These are phyloP conservation scores for Oryzias melastigma DNA, from an alignment of 2,113 vertebrate species.

Conservation along the genomic window DNA sequence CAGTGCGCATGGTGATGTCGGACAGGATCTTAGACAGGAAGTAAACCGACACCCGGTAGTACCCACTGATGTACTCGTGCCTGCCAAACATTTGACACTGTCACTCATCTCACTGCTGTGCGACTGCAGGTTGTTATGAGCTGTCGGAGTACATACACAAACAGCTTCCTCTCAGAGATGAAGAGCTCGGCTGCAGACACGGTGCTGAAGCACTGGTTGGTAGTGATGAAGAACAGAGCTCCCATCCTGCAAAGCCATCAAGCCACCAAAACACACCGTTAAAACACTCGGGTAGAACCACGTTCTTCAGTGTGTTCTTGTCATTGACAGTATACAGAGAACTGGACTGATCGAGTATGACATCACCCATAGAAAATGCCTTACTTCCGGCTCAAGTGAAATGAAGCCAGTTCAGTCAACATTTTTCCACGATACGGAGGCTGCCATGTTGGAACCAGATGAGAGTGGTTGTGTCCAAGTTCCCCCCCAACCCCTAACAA, in stretches of 20 bases:
- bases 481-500: no score
- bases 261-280: neutral
- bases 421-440: no score
- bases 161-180: slow-evolving; percentile 88
- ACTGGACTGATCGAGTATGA: no score
- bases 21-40: slow-evolving; percentile 88
- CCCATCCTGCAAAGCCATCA: slow-evolving; percentile 78
- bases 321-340: no score
- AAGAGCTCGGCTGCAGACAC: slow-evolving; percentile 90
- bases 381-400: no score
- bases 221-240: slow-evolving; percentile 89
- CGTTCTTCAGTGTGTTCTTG: no score
- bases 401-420: no score
- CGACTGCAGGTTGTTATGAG: neutral
- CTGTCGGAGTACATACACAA: slow-evolving; percentile 79
- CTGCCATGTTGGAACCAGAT: no score
- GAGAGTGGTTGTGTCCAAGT: no score
- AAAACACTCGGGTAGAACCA: no score
- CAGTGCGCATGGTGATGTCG: slow-evolving; percentile 83
- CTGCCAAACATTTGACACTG: slow-evolving; percentile 68
- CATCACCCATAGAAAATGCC: no score
- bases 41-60: slow-evolving; percentile 90
- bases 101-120: neutral
- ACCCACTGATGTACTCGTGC: slow-evolving; percentile 95
- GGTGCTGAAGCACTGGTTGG: slow-evolving; percentile 91